Percentiles rank a stretch among this genome's conserved stretches.
Conservation (phyloP, 2,113 vertebrate species). For the Vireo altiloquus region DNA sequence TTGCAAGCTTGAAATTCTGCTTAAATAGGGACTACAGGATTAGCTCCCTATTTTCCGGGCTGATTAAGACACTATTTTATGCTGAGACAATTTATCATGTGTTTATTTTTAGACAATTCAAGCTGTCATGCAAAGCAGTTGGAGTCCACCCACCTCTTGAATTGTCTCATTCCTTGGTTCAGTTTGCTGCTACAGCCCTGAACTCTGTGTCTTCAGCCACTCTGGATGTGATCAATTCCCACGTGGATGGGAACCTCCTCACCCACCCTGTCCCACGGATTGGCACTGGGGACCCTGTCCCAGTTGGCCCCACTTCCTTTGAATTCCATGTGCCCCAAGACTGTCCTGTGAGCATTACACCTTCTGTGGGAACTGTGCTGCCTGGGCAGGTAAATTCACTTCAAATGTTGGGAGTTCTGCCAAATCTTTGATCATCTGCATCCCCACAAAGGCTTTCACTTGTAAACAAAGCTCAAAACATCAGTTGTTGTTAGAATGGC, state of each 20-base stretch:
- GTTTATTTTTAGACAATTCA: slow-evolving; percentile 81
- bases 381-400: slow-evolving; percentile 75
- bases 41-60: slow-evolving; percentile 56
- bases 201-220: slow-evolving; percentile 72
- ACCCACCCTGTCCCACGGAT: slow-evolving; percentile 52
- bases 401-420: background rate
- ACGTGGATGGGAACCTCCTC: slow-evolving; percentile 45
- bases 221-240: slow-evolving; percentile 75
- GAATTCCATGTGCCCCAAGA: slow-evolving; percentile 75
- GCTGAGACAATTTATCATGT: slow-evolving; percentile 53
- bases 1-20: slow-evolving; percentile 55
- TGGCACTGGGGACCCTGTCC: slow-evolving; percentile 11
- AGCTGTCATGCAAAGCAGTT: slow-evolving; percentile 80
- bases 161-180: slow-evolving; percentile 85
- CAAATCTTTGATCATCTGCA: background rate
- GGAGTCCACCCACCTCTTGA: slow-evolving; percentile 84
- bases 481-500: background rate
- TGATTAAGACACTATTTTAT: slow-evolving; percentile 49
- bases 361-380: slow-evolving; percentile 76
- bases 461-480: background rate
- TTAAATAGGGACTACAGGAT: slow-evolving; percentile 63
- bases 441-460: background rate
- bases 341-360: slow-evolving; percentile 78
- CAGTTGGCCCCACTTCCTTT: slow-evolving; percentile 77
- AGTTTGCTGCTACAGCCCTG: slow-evolving; percentile 84